These are phyloP conservation scores for Phrynocephalus vlangalii DNA, from an alignment of 2,797 vertebrate species.

Conservation along the genomic window DNA sequence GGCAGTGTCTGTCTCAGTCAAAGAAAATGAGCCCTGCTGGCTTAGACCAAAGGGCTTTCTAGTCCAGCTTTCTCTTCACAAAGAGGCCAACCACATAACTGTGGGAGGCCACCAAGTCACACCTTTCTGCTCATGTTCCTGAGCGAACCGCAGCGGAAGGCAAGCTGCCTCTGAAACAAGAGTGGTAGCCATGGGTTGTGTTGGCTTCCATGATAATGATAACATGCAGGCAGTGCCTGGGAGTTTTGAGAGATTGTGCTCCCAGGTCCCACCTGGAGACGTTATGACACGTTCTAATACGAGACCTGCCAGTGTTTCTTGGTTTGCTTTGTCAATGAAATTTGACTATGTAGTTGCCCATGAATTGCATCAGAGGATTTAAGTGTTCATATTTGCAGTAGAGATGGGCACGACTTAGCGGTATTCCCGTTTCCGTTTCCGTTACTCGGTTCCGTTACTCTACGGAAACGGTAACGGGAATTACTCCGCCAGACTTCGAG, in stretches of 20 bases:
- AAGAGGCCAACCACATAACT: neutral
- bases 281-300: neutral
- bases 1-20: neutral
- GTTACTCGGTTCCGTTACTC: too few species aligned
- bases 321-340: neutral
- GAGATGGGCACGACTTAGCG: too few species aligned
- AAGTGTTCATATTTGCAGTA: neutral
- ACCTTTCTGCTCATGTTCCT: neutral
- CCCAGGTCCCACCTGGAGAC: neutral
- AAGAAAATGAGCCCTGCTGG: neutral
- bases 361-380: neutral
- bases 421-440: too few species aligned
- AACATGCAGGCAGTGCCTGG: neutral
- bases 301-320: neutral
- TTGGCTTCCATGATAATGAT: neutral
- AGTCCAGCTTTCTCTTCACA: neutral
- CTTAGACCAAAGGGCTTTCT: neutral
- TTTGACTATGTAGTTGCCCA: too few species aligned
- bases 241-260: neutral
- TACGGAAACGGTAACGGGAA: too few species aligned
- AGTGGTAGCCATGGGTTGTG: neutral
- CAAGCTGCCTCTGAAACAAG: neutral
- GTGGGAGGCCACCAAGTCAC: neutral
- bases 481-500: too few species aligned
- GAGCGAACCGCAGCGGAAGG: neutral